phyloP scores from a whole-genome alignment of 2,888 invertebrate genomes.

The Epistrophella euchroma region DNA sequence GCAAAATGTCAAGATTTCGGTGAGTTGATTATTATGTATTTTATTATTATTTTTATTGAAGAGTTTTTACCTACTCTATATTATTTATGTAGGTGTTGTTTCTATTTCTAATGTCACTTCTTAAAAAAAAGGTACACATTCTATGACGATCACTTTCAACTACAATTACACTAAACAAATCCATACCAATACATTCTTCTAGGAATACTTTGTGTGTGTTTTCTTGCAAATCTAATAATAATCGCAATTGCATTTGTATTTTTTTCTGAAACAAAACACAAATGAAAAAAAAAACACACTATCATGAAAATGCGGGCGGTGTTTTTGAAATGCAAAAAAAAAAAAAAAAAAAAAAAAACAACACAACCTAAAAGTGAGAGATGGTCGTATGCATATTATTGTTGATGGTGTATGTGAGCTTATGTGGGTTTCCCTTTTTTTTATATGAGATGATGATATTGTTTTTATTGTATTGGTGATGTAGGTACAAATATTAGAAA shows the following conservation, averaged over 20 bases:
- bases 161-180: slow-evolving; percentile 33
- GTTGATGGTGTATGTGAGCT: not conserved
- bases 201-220: slow-evolving; percentile 36
- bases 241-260: slow-evolving; percentile 63
- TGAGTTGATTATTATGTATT: slow-evolving; percentile 46
- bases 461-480: not conserved
- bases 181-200: slow-evolving; percentile 28
- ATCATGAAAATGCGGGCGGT: slow-evolving; percentile 62
- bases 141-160: slow-evolving; percentile 27
- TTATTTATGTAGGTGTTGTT: slow-evolving; percentile 56
- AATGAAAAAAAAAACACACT: slow-evolving; percentile 25
- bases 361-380: too few species aligned
- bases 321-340: slow-evolving; percentile 36
- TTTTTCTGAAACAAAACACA: slow-evolving; percentile 39
- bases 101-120: slow-evolving; percentile 58
- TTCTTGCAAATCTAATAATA: slow-evolving; percentile 71
- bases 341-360: slow-evolving; percentile 25
- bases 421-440: slow-evolving; percentile 6
- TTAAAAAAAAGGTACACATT: slow-evolving; percentile 27
- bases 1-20: slow-evolving; percentile 71
- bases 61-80: not conserved
- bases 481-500: slow-evolving; percentile 7
- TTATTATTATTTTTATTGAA: slow-evolving; percentile 12
- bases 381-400: slow-evolving; percentile 12
- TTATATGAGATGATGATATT: not conserved